Base-by-base conservation (phyloP, 2,113 vertebrate species). In the Gallinago media region DNA sequence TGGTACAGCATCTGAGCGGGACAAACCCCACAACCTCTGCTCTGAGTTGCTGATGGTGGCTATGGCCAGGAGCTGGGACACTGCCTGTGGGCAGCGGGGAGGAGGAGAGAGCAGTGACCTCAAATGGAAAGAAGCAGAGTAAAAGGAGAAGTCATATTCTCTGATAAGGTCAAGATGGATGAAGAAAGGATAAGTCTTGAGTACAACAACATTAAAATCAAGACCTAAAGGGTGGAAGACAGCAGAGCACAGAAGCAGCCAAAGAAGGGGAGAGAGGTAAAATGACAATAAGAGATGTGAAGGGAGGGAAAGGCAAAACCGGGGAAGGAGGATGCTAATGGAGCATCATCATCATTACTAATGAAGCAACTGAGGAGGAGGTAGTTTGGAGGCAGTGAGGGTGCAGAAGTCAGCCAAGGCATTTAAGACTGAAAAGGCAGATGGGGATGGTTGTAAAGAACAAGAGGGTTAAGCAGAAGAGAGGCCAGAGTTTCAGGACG, bases 41-140 rank as follows among this genome's bases (percentile, higher is more conserved):
- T 59, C 72, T 32, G 71, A 0, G 1, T 27, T 62, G 71, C 31
- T 63, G 19, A 27, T 1, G 66, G 50, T 3, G 3, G 32, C 58
- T 74, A 10, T 2, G 56, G 49, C 18, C 59, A 58, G 65, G 8
- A 88, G 42, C 36, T 52, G 75, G 27, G 49, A 58, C 11, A 52
- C 23, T 54, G 55, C 49, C 49, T 44, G 22, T 4, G 23, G 79
- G 67, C 55, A 83, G 49, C 2, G 2, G 6, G 25, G 25, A 79
- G 15, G 29, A 91, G 14, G 25, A 85, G 15, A 46, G 85, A 85
- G 47, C 70, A 79, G 56, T 49, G 70, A 65, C 7, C 26, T 76
- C 36, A 49, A 36, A 49, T 8, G 11, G 50, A 80, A 75, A 79
- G 54, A n/a, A 75, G 47, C 5, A 52, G 15, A 81, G 54, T 47